Conservation (phyloP, 2,888 invertebrate species). For the Mythimna pallens region DNA sequence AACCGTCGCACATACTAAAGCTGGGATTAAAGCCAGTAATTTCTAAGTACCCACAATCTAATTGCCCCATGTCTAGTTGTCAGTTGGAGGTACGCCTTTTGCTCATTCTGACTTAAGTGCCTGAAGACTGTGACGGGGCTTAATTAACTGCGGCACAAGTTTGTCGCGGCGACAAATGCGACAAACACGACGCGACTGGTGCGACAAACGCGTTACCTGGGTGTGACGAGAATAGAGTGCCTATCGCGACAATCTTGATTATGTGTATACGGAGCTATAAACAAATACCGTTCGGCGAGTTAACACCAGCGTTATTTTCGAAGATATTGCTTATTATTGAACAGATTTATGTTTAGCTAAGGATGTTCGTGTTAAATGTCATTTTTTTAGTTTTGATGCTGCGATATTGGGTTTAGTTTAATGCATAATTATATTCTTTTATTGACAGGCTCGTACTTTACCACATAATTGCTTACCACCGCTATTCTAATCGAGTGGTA, state of each 20-base stretch:
- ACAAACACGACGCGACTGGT: conserved; percentile 37
- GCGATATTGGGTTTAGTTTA: background rate
- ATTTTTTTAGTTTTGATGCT: background rate
- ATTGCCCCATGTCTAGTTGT: conserved; percentile 77
- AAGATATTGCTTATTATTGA: background rate
- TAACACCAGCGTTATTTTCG: background rate
- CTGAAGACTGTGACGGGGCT: conserved; percentile 74
- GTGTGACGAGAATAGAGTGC: conserved; percentile 31
- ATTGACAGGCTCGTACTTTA: too few species aligned
- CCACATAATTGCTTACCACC: too few species aligned
- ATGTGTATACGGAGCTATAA: background rate
- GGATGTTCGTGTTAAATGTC: background rate
- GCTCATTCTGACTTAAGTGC: conserved; percentile 80
- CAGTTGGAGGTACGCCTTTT: conserved; percentile 75
- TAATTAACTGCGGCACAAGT: conserved; percentile 77
- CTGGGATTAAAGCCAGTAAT: conserved; percentile 64
- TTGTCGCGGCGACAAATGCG: conserved; percentile 47
- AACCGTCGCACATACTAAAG: conserved; percentile 37
- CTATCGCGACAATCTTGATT: conserved; percentile 7
- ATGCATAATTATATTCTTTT: background rate
- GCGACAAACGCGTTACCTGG: conserved; percentile 40
- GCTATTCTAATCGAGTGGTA: too few species aligned
- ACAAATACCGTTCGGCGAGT: background rate
- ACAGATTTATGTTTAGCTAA: background rate
- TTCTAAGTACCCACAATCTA: conserved; percentile 72